phyloP scores from a whole-genome alignment of 2,888 invertebrate species.

The Lycaena phlaeas region DNA sequence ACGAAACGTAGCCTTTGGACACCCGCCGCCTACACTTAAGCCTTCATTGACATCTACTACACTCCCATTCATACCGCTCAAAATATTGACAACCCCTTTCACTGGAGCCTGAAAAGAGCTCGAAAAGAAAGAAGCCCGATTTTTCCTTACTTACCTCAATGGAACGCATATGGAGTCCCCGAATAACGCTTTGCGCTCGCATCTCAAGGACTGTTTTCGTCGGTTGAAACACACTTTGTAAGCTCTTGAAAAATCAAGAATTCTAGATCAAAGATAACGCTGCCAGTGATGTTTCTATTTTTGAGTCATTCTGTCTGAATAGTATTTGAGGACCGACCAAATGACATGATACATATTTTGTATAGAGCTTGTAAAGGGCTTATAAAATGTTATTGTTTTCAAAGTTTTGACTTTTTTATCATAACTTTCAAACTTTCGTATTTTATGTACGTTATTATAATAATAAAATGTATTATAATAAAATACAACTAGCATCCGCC shows the following conservation, averaged over 20 bases:
- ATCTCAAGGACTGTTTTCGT: conserved; percentile 21
- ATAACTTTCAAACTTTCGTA: no score
- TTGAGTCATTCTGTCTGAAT: background rate
- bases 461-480: no score
- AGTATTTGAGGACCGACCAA: conserved; percentile 1
- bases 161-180: conserved; percentile 44
- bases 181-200: conserved; percentile 37
- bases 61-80: conserved; percentile 59
- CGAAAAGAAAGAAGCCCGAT: conserved; percentile 56
- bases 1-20: conserved; percentile 30
- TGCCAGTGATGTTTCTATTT: conserved; percentile 4
- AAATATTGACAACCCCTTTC: conserved; percentile 69
- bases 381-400: no score
- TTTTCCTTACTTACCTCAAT: conserved; percentile 57
- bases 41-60: conserved; percentile 55
- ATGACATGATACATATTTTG: conserved; percentile 2
- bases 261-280: conserved; percentile 27
- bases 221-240: conserved; percentile 32
- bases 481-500: no score
- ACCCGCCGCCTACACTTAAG: conserved; percentile 40
- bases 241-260: conserved; percentile 28
- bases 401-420: no score
- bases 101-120: conserved; percentile 51
- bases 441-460: no score
- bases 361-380: background rate